These are phyloP conservation scores for Cephus pulcher DNA, from an alignment of 2,888 invertebrate genomes.

Conservation along the genomic window DNA sequence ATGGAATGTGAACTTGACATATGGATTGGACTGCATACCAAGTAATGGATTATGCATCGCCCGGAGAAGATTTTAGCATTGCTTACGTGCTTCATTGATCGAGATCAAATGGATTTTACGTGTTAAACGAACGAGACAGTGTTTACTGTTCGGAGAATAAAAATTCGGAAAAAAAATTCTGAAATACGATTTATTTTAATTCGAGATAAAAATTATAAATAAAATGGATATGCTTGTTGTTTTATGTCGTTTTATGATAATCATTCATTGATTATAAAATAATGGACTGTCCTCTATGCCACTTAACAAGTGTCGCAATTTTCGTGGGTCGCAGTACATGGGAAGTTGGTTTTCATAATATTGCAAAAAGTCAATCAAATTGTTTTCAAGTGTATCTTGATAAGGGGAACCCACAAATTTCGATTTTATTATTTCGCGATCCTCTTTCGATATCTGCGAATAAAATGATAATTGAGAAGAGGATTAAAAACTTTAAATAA, in stretches of 20 bases:
- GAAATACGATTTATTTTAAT: neutral
- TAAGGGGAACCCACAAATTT: conserved; percentile 42
- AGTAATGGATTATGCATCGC: conserved; percentile 8
- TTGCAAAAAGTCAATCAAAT: conserved; percentile 44
- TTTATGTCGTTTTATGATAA: neutral
- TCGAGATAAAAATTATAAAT: neutral
- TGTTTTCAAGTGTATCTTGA: conserved; percentile 39
- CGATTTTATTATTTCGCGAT: conserved; percentile 33
- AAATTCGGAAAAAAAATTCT: neutral
- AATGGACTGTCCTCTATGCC: conserved; percentile 33
- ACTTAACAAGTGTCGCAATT: conserved; percentile 29
- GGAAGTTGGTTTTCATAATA: conserved; percentile 41
- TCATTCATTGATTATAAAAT: conserved; percentile 17
- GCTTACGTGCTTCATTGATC: neutral
- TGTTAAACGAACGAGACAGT: neutral
- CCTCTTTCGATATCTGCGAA: conserved; percentile 37
- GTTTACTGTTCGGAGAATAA: neutral
- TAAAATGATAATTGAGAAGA: neutral
- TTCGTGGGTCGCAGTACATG: conserved; percentile 44
- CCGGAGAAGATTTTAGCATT: neutral
- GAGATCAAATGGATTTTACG: neutral
- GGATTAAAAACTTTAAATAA: neutral
- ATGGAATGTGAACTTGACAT: conserved; percentile 48
- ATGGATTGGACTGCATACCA: conserved; percentile 39
- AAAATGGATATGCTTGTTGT: neutral